A percentile compares a stretch with the other conserved stretches of the same genome.
phyloP scores from a whole-genome alignment of 2,113 vertebrate genomes.

The Caranx ignobilis region DNA sequence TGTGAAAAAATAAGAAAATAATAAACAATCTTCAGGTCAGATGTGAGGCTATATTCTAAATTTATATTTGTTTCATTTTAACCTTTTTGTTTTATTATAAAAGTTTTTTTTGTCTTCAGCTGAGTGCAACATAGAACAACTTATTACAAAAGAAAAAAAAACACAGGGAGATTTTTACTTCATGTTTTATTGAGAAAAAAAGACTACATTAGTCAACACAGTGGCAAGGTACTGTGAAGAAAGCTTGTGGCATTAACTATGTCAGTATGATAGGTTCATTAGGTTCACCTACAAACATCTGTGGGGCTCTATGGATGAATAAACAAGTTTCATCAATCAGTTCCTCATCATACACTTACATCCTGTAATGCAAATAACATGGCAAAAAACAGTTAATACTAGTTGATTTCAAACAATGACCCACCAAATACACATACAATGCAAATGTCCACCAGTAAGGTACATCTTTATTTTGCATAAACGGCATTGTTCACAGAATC shows the following conservation, averaged over 20 bases:
- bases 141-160: background rate
- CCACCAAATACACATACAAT: slow-evolving; percentile 50
- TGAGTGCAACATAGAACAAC: background rate
- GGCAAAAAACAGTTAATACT: slow-evolving; percentile 45
- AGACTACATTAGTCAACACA: slow-evolving; percentile 62
- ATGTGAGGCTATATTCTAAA: too few relatives aligned
- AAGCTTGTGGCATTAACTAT: slow-evolving; percentile 45
- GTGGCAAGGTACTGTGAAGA: slow-evolving; percentile 57
- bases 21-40: too few relatives aligned
- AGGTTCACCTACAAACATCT: slow-evolving; percentile 14
- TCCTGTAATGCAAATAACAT: slow-evolving; percentile 47
- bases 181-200: slow-evolving; percentile 71
- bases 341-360: slow-evolving; percentile 42
- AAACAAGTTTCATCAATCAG: slow-evolving; percentile 25
- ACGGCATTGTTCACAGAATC: slow-evolving; percentile 39
- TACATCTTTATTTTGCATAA: slow-evolving; percentile 50
- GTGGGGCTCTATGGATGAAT: slow-evolving; percentile 29
- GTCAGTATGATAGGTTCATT: slow-evolving; percentile 19
- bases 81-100: too few relatives aligned
- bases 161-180: slow-evolving; percentile 8
- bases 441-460: slow-evolving; percentile 35
- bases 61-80: too few relatives aligned
- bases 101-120: too few relatives aligned
- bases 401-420: slow-evolving; percentile 44
- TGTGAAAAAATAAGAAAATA: too few relatives aligned